Base-by-base conservation (phyloP, 1,140 invertebrate species). In the Spodoptera litura region DNA sequence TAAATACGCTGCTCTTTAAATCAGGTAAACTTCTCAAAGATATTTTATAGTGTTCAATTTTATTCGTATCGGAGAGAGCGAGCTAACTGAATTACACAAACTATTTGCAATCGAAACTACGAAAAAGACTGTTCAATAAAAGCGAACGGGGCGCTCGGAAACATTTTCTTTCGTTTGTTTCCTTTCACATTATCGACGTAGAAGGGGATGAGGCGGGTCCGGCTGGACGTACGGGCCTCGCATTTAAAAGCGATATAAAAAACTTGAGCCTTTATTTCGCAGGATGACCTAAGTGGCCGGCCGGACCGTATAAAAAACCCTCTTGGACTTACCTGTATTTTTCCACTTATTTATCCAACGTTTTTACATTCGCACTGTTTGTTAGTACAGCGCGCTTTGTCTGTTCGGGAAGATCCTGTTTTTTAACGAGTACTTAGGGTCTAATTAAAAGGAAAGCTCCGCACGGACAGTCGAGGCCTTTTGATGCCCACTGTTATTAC, bases 191-290 rank as follows among this genome's bases (percentile, higher is more conserved):
- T 89, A 94, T 91, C 88, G 89, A 87, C 88, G 86, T 85, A 81
- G 87, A 87, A 89, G 87, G 88, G 91, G 91, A 91, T 87, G 89
- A 90, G 91, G 88, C 85, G 89, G 85, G 89, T 85, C 83, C 81
- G 85, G 76, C 85, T 87, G 87, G 83, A 86, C 88, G 93, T 90
- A 93, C 93, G 91, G 88, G 91, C 82, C 87, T 88, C 90, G 90
- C 91, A 93, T 94, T 93, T 93, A 91, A 93, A 94, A 94, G 89
- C 89, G 91, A 94, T 93, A 92, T 94, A 94, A 94, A 94, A 94
- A 94, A 91, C 88, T 92, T 89, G 88, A 80, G 88, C 87, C 86
- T 94, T 94, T 93, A 93, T 94, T 93, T 93, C 88, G 90, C 91
- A 91, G 91, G 93, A 94, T 94, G 93, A 94, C 93, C 93, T 94